These are phyloP conservation scores for Nothocercus nigrocapillus DNA, from an alignment of 2,113 vertebrate genomes.

Conservation along the genomic window DNA sequence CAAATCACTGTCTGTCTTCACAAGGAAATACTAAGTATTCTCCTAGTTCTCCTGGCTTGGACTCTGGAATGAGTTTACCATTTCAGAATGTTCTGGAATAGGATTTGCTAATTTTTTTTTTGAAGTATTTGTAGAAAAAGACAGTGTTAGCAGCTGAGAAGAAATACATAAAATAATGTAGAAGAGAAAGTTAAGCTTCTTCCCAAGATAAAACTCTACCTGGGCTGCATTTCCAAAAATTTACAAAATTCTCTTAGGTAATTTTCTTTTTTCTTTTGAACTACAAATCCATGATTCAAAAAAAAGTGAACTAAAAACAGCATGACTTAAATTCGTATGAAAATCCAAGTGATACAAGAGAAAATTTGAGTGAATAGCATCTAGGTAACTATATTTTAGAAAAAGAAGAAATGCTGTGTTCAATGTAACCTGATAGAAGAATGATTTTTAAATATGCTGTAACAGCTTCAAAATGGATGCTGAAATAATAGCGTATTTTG, in stretches of 20 bases:
- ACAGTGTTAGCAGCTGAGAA: background rate
- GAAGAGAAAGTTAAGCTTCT: background rate
- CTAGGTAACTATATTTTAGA: background rate
- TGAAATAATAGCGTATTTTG: background rate
- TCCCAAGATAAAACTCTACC: background rate
- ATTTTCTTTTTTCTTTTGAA: background rate
- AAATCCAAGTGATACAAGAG: background rate
- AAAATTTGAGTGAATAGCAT: background rate
- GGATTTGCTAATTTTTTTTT: background rate
- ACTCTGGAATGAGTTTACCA: background rate
- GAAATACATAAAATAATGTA: background rate
- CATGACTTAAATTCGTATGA: background rate
- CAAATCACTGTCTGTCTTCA: background rate
- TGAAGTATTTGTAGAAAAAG: background rate
- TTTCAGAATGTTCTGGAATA: background rate
- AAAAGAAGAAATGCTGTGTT: background rate
- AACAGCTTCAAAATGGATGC: background rate
- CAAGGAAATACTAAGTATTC: background rate
- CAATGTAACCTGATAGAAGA: background rate
- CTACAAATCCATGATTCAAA: background rate
- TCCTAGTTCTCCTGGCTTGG: background rate
- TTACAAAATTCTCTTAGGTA: background rate
- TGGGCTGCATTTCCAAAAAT: background rate
- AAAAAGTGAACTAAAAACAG: background rate
- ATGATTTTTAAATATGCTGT: background rate